phyloP scores from a whole-genome alignment of 2,888 invertebrate species.

The Tupiocoris notatus region DNA sequence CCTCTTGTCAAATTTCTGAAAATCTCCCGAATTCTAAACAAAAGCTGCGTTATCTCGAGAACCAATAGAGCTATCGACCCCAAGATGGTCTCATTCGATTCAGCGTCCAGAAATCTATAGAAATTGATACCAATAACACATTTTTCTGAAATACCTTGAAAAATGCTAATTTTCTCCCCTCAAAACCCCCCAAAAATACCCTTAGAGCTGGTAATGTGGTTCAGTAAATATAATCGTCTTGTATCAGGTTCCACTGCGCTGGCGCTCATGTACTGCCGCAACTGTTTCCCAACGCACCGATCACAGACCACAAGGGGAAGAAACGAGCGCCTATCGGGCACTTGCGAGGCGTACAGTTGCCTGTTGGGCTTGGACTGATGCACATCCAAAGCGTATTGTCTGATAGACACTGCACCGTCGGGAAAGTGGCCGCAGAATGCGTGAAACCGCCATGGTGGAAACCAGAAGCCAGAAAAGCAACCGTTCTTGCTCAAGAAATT shows the following conservation, averaged over 20 bases:
- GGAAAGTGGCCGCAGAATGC: conserved; percentile 37
- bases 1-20: too few relatives aligned
- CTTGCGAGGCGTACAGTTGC: conserved; percentile 36
- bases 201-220: too few relatives aligned
- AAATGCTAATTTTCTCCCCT: too few relatives aligned
- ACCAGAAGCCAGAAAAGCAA: neutral
- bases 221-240: too few relatives aligned
- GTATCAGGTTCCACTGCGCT: neutral
- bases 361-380: conserved; percentile 43
- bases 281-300: conserved; percentile 35
- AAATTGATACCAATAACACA: too few relatives aligned
- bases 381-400: conserved; percentile 35
- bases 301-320: conserved; percentile 42
- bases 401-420: conserved; percentile 27
- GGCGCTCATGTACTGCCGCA: neutral
- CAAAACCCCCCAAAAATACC: too few relatives aligned
- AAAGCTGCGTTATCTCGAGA: too few relatives aligned
- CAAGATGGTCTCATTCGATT: too few relatives aligned
- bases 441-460: conserved; percentile 44
- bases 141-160: too few relatives aligned
- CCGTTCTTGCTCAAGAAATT: neutral
- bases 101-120: too few relatives aligned
- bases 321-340: conserved; percentile 44
- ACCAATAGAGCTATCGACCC: too few relatives aligned
- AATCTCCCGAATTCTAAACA: too few relatives aligned